phyloP scores from a whole-genome alignment of 2,797 vertebrate genomes.

The Chelidonichthys spinosus region DNA sequence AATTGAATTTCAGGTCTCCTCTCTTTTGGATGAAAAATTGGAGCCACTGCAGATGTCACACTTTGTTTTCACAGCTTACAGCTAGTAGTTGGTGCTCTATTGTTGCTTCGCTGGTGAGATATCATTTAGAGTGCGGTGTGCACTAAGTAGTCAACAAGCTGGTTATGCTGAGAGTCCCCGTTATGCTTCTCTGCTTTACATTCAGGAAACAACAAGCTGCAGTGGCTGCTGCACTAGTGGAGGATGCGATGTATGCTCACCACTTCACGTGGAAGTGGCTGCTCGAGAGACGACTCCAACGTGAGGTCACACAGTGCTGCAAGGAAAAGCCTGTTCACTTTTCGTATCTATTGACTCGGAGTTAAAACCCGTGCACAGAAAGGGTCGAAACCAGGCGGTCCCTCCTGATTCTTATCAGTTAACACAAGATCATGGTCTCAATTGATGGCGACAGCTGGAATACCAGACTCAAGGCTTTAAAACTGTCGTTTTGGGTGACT shows the following conservation, averaged over 20 bases:
- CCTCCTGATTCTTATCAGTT: too few species aligned
- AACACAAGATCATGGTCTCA: too few species aligned
- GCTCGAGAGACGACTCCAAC: not conserved
- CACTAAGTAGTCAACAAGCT: slow-evolving; percentile 36
- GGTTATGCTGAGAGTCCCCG: slow-evolving; percentile 25
- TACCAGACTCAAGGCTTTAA: too few species aligned
- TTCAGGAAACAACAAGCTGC: slow-evolving; percentile 54
- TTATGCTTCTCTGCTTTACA: slow-evolving; percentile 47
- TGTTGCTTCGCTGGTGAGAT: slow-evolving; percentile 34
- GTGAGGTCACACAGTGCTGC: not conserved
- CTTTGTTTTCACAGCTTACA: slow-evolving; percentile 16
- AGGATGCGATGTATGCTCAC: not conserved
- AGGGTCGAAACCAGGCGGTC: not conserved
- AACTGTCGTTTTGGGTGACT: too few species aligned
- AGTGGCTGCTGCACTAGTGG: slow-evolving; percentile 37
- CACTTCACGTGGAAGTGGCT: not conserved
- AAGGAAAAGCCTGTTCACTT: not conserved
- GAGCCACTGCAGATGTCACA: slow-evolving; percentile 11
- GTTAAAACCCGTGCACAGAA: not conserved
- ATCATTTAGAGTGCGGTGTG: slow-evolving; percentile 25
- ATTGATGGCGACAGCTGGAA: too few species aligned
- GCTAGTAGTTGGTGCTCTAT: slow-evolving; percentile 5
- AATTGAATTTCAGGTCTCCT: slow-evolving; percentile 25
- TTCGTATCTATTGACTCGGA: not conserved
- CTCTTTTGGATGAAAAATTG: slow-evolving; percentile 19